phyloP scores from a whole-genome alignment of 2,888 invertebrate genomes.

The Chorisops tibialis region DNA sequence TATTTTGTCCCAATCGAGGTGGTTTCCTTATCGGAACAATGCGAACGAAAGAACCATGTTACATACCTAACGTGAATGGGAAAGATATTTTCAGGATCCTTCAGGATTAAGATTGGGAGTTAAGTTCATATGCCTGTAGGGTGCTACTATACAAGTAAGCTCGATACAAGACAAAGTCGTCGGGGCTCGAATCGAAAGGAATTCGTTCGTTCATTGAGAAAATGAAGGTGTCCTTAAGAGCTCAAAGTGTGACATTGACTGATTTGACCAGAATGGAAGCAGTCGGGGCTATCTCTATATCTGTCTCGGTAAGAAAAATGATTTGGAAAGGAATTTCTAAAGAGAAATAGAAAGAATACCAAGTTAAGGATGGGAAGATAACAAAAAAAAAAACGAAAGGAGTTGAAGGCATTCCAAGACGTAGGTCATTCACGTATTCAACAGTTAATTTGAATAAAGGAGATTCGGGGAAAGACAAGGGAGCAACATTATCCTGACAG shows the following conservation, averaged over 20 bases:
- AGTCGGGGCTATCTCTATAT: background rate
- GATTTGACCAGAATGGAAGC: slow-evolving; percentile 27
- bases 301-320: slow-evolving; percentile 16
- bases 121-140: background rate
- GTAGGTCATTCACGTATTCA: slow-evolving; percentile 28
- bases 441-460: slow-evolving; percentile 31
- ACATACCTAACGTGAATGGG: no score
- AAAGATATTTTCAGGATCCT: no score
- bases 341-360: slow-evolving; percentile 9
- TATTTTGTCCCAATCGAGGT: background rate
- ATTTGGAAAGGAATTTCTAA: slow-evolving; percentile 11
- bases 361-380: background rate
- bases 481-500: background rate
- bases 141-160: background rate
- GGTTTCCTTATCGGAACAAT: slow-evolving; percentile 27
- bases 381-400: background rate
- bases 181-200: slow-evolving; percentile 3
- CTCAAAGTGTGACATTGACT: slow-evolving; percentile 32
- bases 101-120: background rate
- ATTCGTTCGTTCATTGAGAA: slow-evolving; percentile 31
- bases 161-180: slow-evolving; percentile 5
- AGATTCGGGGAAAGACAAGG: background rate
- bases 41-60: no score
- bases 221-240: slow-evolving; percentile 28
- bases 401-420: slow-evolving; percentile 6